Evolutionary conservation across 1,140 invertebrate species (phyloP).

Genomic region (Pseudomyrmex sp.): DNA sequence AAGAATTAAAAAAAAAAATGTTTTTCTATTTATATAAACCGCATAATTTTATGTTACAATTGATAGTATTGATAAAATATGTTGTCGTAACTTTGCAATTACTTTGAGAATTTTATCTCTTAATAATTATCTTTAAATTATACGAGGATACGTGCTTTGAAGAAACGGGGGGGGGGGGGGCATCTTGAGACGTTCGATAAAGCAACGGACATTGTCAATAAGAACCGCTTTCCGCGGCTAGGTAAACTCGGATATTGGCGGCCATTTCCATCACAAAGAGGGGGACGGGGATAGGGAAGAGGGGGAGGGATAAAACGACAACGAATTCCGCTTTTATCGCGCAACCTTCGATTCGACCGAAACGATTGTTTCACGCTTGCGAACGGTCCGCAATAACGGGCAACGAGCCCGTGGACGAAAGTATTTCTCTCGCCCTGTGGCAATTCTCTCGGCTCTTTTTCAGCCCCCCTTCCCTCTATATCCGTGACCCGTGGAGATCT

Average conservation of each 20-base stretch:
- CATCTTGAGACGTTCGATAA: background rate
- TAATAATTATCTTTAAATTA: constrained; percentile 16
- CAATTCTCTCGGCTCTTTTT: background rate
- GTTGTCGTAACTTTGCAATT: background rate
- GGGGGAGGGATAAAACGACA: background rate
- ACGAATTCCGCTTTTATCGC: background rate
- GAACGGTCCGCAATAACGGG: constrained; percentile 3
- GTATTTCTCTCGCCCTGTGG: constrained; percentile 7
- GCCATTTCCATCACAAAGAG: background rate
- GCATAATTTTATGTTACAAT: background rate
- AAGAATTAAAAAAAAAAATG: background rate
- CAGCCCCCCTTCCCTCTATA: constrained; percentile 11
- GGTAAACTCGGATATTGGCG: background rate
- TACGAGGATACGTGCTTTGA: background rate
- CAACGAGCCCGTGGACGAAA: background rate
- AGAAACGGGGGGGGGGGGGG: background rate
- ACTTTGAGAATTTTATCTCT: background rate
- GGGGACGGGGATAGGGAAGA: background rate
- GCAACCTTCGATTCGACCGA: constrained; percentile 7
- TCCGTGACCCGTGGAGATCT: constrained; percentile 17
- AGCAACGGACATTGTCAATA: background rate
- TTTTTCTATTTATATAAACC: background rate
- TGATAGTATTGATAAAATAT: background rate
- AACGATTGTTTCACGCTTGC: constrained; percentile 37
- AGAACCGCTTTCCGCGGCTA: background rate